Base-by-base conservation (phyloP, 1,140 invertebrate genomes). In the Copidosoma floridanum region DNA sequence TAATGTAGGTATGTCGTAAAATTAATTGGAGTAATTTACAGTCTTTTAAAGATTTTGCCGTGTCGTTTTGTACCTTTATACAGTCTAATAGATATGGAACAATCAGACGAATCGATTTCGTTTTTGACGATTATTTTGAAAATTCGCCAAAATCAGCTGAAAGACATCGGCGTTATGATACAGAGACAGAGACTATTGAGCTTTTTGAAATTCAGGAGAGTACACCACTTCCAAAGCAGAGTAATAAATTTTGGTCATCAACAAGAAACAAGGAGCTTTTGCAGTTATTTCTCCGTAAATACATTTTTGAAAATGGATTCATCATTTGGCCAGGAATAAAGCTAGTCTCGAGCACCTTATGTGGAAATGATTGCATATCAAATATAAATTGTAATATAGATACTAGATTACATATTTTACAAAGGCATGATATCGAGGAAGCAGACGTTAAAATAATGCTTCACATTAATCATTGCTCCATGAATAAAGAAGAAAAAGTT, bases 51-150 rank as follows among this genome's bases (percentile, higher is more conserved):
- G 26, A 52, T 18, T 52, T 52, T 32, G 48, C 48, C 8, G 29
- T 16, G n/a, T 3, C 3, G 10, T 52, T 52, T 32, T 52, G 48
- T 52, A 4, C 26, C 8, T 7, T 7, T 32, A 18, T 52, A 27
- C 3, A 27, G 32, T 5, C 26, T 11, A 27, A 32, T 23, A 26
- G 32, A 27, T 48, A 48, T 14, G 46, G 46, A 4, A 21, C 3
- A 18, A 21, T 52, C 10, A 18, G 14, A n/a, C 26, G 48, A 52
- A 27, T 52, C 11, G 48, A 52, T 32, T 52, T 52, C 21, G 29
- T 52, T 52, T 52, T 52, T 35, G 48, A 52, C 32, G 26, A 27
- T 32, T 52, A 52, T 29, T 18, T 52, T 16, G 26, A 52, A 11
- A 35, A 32, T 16, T 52, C 48, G 7, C 48, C 48, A 10, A 52